phyloP scores from a whole-genome alignment of 1,140 invertebrate genomes.

The Araneus ventricosus region DNA sequence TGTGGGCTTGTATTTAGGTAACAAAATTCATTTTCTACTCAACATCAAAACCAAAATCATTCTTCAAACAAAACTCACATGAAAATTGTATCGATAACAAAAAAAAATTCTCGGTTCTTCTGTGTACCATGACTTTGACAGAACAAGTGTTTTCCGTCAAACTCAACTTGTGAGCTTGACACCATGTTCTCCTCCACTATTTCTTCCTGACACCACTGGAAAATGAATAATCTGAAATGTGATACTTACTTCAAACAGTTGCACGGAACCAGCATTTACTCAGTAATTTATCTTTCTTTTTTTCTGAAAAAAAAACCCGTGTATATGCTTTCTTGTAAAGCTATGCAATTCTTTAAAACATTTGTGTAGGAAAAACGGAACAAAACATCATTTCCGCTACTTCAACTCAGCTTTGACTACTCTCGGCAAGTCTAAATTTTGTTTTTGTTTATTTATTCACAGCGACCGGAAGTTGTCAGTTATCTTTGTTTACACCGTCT shows the following conservation, averaged over 20 bases:
- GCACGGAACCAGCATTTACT: too few species aligned
- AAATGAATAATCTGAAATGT: neutral
- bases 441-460: neutral
- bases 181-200: neutral
- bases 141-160: slow-evolving; percentile 45
- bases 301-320: neutral
- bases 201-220: neutral
- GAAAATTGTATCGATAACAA: neutral
- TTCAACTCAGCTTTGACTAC: neutral
- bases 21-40: too few species aligned
- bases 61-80: neutral
- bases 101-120: neutral
- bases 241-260: neutral
- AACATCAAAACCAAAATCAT: too few species aligned
- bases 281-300: neutral
- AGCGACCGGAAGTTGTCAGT: neutral
- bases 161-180: neutral
- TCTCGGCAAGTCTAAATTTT: neutral
- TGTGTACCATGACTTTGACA: neutral
- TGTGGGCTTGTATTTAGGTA: too few species aligned
- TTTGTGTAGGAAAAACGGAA: neutral
- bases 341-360: neutral
- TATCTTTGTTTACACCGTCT: neutral
- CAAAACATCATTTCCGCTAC: slow-evolving; percentile 1
- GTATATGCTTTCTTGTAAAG: slow-evolving; percentile 1